Conservation (phyloP, 2,113 vertebrate species). For the Spermophilus dauricus region DNA sequence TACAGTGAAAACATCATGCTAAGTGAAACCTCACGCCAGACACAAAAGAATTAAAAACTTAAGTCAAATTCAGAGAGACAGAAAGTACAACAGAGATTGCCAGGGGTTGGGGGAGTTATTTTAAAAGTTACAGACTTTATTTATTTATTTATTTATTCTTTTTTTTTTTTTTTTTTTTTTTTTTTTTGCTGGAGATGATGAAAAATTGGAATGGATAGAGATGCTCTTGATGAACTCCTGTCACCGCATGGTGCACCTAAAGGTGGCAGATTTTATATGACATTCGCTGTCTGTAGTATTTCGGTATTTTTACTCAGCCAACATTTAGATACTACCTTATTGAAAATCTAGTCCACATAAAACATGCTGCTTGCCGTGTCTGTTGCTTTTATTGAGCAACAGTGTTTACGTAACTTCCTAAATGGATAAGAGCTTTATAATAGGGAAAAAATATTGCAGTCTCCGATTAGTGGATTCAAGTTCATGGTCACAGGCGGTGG, state of each 20-base stretch:
- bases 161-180: too few relatives aligned
- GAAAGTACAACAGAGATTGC: neutral
- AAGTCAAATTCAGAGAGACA: neutral
- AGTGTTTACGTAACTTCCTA: neutral
- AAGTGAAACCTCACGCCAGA: neutral
- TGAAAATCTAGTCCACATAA: neutral
- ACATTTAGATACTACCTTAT: neutral
- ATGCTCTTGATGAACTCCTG: neutral
- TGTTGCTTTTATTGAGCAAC: neutral
- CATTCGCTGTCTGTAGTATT: neutral
- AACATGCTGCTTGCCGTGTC: neutral
- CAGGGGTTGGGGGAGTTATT: neutral
- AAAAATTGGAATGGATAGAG: neutral
- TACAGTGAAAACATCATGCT: neutral
- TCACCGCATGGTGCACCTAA: neutral
- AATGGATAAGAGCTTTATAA: neutral
- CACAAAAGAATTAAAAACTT: neutral
- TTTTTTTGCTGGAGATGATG: neutral
- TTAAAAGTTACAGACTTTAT: neutral
- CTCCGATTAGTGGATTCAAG: neutral
- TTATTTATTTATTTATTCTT: too few relatives aligned
- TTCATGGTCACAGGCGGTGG: neutral
- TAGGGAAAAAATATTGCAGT: neutral
- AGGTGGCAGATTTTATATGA: neutral
- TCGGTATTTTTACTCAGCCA: neutral